Percentiles rank a stretch among this genome's conserved stretches.
phyloP scores from a whole-genome alignment of 2,797 vertebrate species.

The Sebastes paucispinis region DNA sequence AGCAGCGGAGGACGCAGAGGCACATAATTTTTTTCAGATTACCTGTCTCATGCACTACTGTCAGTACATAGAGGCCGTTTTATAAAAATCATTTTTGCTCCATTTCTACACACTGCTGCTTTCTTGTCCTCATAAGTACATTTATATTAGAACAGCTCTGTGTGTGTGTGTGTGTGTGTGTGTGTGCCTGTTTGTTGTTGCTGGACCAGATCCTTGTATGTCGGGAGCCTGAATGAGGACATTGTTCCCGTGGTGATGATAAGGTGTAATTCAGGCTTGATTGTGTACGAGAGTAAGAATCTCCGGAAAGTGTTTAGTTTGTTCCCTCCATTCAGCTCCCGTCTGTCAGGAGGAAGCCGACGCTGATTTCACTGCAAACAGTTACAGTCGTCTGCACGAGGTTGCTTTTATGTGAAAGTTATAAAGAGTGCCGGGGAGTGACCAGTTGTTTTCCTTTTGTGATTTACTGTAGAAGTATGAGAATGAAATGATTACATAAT shows the following conservation, averaged over 20 bases:
- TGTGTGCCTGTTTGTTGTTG: slow-evolving; percentile 13
- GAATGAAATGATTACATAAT: background rate
- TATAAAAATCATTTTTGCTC: too few relatives aligned
- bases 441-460: background rate
- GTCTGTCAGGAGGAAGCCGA: slow-evolving; percentile 41
- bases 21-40: too few relatives aligned
- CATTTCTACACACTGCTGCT: too few relatives aligned
- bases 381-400: background rate
- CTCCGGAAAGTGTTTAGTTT: slow-evolving; percentile 41
- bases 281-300: slow-evolving; percentile 50
- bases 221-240: slow-evolving; percentile 47
- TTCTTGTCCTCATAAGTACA: background rate
- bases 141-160: background rate
- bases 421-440: background rate
- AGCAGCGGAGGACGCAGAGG: rapidly evolving
- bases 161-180: background rate
- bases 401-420: background rate
- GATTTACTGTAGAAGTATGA: background rate
- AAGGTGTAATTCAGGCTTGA: slow-evolving; percentile 57
- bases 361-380: slow-evolving; percentile 42
- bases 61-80: too few relatives aligned
- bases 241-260: slow-evolving; percentile 73
- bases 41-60: too few relatives aligned
- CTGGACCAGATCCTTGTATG: slow-evolving; percentile 45
- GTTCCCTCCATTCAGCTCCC: slow-evolving; percentile 45